Percentiles rank a stretch among this genome's conserved stretches.
These are phyloP conservation scores for Chroicocephalus ridibundus DNA, from an alignment of 2,113 vertebrate species.

Conservation along the genomic window DNA sequence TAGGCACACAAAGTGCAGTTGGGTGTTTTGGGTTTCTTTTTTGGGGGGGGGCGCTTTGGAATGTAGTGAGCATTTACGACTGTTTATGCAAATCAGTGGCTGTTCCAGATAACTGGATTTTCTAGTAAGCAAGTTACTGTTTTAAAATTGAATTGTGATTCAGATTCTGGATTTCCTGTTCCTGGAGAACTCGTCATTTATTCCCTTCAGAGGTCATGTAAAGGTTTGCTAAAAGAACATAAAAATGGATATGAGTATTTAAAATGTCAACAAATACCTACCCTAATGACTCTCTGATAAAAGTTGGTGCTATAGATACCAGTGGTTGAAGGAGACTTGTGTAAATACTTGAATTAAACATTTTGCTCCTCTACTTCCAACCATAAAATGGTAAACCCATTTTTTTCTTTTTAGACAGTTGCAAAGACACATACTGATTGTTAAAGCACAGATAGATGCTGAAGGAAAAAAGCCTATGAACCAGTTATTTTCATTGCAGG, in stretches of 20 bases:
- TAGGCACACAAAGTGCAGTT: background rate
- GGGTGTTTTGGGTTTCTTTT: background rate
- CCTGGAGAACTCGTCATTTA: background rate
- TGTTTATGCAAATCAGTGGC: background rate
- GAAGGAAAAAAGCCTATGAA: background rate
- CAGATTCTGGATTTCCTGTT: background rate
- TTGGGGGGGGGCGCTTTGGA: background rate
- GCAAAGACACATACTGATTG: background rate
- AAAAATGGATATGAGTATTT: background rate
- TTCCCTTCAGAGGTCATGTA: background rate
- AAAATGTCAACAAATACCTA: background rate
- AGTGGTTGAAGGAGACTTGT: background rate
- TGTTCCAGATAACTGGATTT: background rate
- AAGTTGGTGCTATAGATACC: background rate
- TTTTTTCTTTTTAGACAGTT: background rate
- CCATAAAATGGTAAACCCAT: background rate
- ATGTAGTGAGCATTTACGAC: background rate
- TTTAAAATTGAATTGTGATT: background rate
- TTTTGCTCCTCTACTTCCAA: background rate
- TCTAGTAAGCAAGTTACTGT: background rate
- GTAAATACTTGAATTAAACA: background rate
- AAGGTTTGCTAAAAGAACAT: background rate
- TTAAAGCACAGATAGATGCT: background rate
- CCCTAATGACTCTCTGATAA: background rate
- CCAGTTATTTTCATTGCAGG: constrained; percentile 36